Percentiles rank a stretch among this genome's conserved stretches.
These are phyloP conservation scores for Sipha flava DNA, from an alignment of 1,140 invertebrate genomes.

Conservation along the genomic window DNA sequence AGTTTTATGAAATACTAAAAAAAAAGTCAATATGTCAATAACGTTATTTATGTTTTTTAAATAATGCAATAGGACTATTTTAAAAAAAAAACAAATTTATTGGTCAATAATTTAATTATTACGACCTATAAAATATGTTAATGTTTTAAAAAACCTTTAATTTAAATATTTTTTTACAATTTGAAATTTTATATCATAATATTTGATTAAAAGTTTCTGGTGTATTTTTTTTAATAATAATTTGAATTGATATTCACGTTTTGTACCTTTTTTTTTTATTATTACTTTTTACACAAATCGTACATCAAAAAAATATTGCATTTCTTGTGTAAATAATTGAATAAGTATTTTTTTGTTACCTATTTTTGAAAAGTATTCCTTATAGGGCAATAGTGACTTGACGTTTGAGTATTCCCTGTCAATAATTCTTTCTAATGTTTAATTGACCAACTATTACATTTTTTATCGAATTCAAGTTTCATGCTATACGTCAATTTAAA, in stretches of 20 bases:
- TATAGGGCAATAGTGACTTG: neutral
- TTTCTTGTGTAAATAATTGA: neutral
- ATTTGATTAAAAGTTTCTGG: neutral
- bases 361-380: neutral
- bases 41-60: neutral
- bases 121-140: neutral
- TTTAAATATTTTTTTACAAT: neutral
- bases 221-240: too few species aligned
- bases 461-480: neutral
- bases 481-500: neutral
- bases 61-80: neutral
- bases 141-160: neutral
- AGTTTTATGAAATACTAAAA: neutral
- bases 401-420: neutral
- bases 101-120: neutral
- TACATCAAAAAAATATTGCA: neutral
- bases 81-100: neutral
- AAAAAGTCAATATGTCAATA: neutral
- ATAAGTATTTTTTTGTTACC: neutral
- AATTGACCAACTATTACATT: neutral
- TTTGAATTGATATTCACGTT: too few species aligned
- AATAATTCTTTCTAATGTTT: neutral
- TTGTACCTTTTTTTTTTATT: neutral
- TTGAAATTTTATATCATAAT: neutral
- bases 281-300: neutral